Conservation (phyloP, 1,140 invertebrate species). For the Sminthurinus signatus region DNA sequence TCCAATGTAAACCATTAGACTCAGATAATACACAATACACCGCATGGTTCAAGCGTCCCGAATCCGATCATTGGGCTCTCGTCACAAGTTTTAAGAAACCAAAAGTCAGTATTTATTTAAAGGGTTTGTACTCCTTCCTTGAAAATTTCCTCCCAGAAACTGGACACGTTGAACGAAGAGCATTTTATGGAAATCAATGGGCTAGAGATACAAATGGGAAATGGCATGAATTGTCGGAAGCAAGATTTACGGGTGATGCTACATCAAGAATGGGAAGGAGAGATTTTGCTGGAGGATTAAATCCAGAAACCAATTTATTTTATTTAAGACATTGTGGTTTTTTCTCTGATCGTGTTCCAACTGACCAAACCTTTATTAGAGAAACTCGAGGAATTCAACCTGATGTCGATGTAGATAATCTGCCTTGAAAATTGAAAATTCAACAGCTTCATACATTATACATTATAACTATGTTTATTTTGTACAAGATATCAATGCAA, state of each 20-base stretch:
- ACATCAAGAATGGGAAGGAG: conserved; percentile 8
- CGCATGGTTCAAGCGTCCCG: conserved; percentile 43
- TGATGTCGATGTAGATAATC: conserved; percentile 13
- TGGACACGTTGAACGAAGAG: conserved; percentile 23
- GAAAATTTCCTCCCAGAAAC: conserved; percentile 34
- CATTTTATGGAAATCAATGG: conserved; percentile 31
- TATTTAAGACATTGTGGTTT: conserved; percentile 32
- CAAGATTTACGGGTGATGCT: conserved; percentile 29
- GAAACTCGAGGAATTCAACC: background rate
- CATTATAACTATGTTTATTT: too few relatives aligned
- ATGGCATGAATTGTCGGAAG: conserved; percentile 28
- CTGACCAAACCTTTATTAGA: conserved; percentile 16
- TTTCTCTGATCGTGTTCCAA: conserved; percentile 20
- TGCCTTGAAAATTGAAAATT: conserved; percentile 26
- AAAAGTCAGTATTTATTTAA: conserved; percentile 19
- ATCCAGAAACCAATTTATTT: conserved; percentile 8
- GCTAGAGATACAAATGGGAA: conserved; percentile 8
- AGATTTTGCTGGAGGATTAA: conserved; percentile 18
- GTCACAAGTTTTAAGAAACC: conserved; percentile 30
- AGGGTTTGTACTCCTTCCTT: conserved; percentile 25
- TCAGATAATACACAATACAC: conserved; percentile 23
- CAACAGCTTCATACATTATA: too few relatives aligned
- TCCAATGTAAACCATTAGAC: conserved; percentile 10
- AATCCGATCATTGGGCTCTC: conserved; percentile 19
- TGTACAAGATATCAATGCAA: too few relatives aligned